A percentile compares a stretch with the other conserved stretches of the same genome.
Conservation (phyloP, 2,797 vertebrate genomes). For the Epinephelus awoara region DNA sequence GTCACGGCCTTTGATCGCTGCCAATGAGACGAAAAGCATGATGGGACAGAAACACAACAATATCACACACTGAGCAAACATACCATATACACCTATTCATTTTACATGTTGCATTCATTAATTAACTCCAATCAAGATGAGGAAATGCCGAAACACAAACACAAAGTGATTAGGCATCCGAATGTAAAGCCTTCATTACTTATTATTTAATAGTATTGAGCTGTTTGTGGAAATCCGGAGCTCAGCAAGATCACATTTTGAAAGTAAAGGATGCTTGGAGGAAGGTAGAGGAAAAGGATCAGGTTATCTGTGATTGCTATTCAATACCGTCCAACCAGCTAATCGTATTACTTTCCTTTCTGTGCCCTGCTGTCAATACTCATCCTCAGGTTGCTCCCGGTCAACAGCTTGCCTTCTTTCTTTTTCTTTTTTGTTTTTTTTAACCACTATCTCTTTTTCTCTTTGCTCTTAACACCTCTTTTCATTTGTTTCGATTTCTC, state of each 20-base stretch:
- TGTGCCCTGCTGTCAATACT: slow-evolving; percentile 56
- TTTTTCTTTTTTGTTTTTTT: slow-evolving; percentile 12
- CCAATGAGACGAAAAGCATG: slow-evolving; percentile 59
- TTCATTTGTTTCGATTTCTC: slow-evolving; percentile 35
- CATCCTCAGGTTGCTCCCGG: slow-evolving; percentile 43
- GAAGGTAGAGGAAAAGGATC: slow-evolving; percentile 72
- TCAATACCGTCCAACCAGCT: slow-evolving; percentile 69
- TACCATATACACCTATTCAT: neutral
- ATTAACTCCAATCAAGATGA: slow-evolving; percentile 30
- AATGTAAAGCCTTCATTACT: slow-evolving; percentile 45
- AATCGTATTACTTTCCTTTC: slow-evolving; percentile 64
- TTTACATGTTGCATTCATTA: neutral
- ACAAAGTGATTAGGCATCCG: slow-evolving; percentile 12
- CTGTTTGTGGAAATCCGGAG: slow-evolving; percentile 65
- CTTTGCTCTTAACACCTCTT: slow-evolving; percentile 24
- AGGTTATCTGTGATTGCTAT: slow-evolving; percentile 72
- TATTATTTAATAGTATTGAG: slow-evolving; percentile 63
- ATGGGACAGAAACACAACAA: slow-evolving; percentile 29
- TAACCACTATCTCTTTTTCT: neutral
- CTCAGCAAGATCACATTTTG: slow-evolving; percentile 60
- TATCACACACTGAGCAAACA: slow-evolving; percentile 40
- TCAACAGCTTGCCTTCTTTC: slow-evolving; percentile 23
- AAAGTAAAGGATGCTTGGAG: slow-evolving; percentile 65
- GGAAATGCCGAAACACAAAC: slow-evolving; percentile 16
- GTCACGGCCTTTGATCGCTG: slow-evolving; percentile 62